These are phyloP conservation scores for Thalassoma bifasciatum DNA, from an alignment of 2,113 vertebrate species.

Conservation along the genomic window DNA sequence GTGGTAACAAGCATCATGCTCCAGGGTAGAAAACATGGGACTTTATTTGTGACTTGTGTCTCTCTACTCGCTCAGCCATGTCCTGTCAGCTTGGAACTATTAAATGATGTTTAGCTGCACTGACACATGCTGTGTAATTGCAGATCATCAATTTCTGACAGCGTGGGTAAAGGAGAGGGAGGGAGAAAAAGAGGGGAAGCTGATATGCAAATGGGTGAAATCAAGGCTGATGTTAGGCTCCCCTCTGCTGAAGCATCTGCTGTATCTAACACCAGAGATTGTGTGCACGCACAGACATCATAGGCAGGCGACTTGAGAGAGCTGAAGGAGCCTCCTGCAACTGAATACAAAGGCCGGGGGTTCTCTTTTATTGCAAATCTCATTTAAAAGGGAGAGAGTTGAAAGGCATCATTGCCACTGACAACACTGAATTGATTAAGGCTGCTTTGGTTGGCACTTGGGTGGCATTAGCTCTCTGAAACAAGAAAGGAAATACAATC, in stretches of 20 bases:
- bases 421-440: slow-evolving; percentile 59
- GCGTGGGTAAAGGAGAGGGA: slow-evolving; percentile 30
- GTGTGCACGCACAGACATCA: slow-evolving; percentile 4
- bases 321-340: slow-evolving; percentile 47
- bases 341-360: slow-evolving; percentile 40
- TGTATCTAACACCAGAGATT: slow-evolving; percentile 40
- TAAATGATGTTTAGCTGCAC: slow-evolving; percentile 59
- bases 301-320: slow-evolving; percentile 27
- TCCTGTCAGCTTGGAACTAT: slow-evolving; percentile 55
- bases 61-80: slow-evolving; percentile 39
- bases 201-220: slow-evolving; percentile 58
- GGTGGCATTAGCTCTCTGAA: slow-evolving; percentile 35
- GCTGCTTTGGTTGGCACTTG: slow-evolving; percentile 43
- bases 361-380: slow-evolving; percentile 62
- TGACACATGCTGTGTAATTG: slow-evolving; percentile 76
- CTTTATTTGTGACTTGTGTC: slow-evolving; percentile 26
- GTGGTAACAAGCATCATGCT: neutral
- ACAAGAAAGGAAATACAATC: slow-evolving; percentile 29
- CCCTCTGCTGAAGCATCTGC: slow-evolving; percentile 72
- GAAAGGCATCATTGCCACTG: slow-evolving; percentile 61
- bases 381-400: slow-evolving; percentile 53
- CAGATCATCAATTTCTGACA: slow-evolving; percentile 73
- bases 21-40: slow-evolving; percentile 8
- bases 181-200: slow-evolving; percentile 1
- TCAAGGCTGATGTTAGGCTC: slow-evolving; percentile 68